These are phyloP conservation scores for Hydrolagus affinis DNA, from an alignment of 2,113 vertebrate species.

Conservation along the genomic window DNA sequence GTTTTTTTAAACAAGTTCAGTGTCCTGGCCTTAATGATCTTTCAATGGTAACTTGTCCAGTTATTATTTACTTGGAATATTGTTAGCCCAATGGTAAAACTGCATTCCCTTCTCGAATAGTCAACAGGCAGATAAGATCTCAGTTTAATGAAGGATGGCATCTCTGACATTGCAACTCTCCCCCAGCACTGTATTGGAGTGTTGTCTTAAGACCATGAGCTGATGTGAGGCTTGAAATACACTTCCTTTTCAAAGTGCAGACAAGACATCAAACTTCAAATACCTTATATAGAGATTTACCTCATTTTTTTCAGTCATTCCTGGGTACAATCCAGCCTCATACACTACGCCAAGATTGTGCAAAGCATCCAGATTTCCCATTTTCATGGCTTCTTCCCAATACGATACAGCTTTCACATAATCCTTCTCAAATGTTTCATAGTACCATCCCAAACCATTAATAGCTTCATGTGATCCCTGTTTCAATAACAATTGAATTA, in stretches of 20 bases:
- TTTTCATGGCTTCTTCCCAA: constrained; percentile 69
- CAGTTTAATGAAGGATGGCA: not conserved
- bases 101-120: no score
- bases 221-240: not conserved
- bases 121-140: no score
- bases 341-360: constrained; percentile 79
- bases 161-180: no score
- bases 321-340: constrained; percentile 61
- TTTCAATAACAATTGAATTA: constrained; percentile 14
- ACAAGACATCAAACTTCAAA: not conserved
- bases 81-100: no score
- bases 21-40: no score
- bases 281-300: constrained; percentile 48
- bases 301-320: constrained; percentile 60
- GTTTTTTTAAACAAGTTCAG: no score
- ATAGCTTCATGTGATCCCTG: constrained; percentile 80
- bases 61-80: no score
- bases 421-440: constrained; percentile 67
- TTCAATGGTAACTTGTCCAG: no score
- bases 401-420: constrained; percentile 60
- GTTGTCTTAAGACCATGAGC: no score
- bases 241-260: not conserved
- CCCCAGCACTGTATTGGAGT: no score
- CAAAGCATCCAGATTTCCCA: constrained; percentile 70
- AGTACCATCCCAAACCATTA: constrained; percentile 86